These are phyloP conservation scores for Phainopepla nitens DNA, from an alignment of 2,113 vertebrate species.

Conservation along the genomic window DNA sequence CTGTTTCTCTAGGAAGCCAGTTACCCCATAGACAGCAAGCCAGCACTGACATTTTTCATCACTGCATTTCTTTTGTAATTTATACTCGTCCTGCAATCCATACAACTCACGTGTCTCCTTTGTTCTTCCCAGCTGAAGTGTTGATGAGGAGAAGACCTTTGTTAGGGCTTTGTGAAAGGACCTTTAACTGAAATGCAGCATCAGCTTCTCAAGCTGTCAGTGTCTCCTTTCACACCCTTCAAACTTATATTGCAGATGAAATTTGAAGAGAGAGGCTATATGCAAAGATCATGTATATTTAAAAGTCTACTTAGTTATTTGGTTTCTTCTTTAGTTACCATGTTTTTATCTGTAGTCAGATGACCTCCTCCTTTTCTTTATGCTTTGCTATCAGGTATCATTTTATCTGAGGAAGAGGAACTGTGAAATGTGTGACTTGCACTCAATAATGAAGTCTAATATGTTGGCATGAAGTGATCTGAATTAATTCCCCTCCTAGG, in stretches of 20 bases:
- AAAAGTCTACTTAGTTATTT: not conserved
- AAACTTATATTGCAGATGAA: not conserved
- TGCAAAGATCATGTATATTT: not conserved
- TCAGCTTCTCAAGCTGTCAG: not conserved
- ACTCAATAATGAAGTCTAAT: not conserved
- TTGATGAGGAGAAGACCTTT: not conserved
- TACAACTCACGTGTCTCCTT: not conserved
- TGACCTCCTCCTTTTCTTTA: not conserved
- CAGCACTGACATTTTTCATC: not conserved
- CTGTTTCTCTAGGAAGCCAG: not conserved
- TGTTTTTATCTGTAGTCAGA: not conserved
- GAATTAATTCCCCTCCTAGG: slow-evolving; percentile 5
- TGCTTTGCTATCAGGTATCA: not conserved
- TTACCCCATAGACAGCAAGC: not conserved
- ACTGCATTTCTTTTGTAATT: not conserved
- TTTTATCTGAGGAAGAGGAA: not conserved
- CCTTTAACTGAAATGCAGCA: not conserved
- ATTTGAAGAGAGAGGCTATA: not conserved
- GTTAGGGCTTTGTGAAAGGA: not conserved
- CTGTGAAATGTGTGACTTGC: not conserved
- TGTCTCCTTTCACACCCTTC: not conserved
- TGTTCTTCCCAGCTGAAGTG: not conserved
- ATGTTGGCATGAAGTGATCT: not conserved
- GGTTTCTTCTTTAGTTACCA: not conserved
- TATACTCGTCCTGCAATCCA: not conserved